A percentile compares a stretch with the other conserved stretches of the same genome.
These are phyloP conservation scores for Myopa testacea DNA, from an alignment of 2,888 invertebrate genomes.

Conservation along the genomic window DNA sequence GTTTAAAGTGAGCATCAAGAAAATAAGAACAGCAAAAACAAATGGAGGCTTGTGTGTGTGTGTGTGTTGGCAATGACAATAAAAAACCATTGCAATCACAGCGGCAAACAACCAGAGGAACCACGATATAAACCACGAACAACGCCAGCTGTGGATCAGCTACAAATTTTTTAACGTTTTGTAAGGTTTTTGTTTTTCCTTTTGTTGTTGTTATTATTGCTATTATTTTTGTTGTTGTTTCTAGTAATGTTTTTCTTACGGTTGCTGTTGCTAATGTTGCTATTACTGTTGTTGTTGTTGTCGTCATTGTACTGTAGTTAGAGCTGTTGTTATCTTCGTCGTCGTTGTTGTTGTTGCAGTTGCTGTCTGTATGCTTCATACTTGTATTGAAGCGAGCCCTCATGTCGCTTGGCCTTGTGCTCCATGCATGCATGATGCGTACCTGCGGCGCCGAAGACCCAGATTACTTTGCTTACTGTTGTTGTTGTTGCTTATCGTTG, in stretches of 20 bases:
- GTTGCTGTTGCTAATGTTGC: not conserved
- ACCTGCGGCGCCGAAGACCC: not conserved
- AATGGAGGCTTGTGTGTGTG: not conserved
- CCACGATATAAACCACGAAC: not conserved
- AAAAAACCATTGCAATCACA: slow-evolving; percentile 13
- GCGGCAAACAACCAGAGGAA: slow-evolving; percentile 9
- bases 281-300: not conserved
- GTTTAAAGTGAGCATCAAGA: slow-evolving; percentile 11
- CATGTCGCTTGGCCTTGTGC: slow-evolving; percentile 23
- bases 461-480: not conserved
- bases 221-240: not conserved
- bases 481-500: not conserved
- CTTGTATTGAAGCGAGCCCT: slow-evolving; percentile 18
- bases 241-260: not conserved
- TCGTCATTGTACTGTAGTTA: not conserved
- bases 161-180: not conserved
- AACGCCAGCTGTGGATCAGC: not conserved
- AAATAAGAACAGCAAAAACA: not conserved
- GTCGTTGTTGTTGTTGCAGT: not conserved
- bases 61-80: slow-evolving; percentile 27
- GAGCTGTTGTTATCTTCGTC: too few relatives aligned
- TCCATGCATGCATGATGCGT: slow-evolving; percentile 1
- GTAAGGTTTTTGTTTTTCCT: not conserved
- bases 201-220: not conserved
- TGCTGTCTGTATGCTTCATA: not conserved